A percentile compares a stretch with the other conserved stretches of the same genome.
These are phyloP conservation scores for Muscicapa striata DNA, from an alignment of 2,797 vertebrate genomes.

Conservation along the genomic window DNA sequence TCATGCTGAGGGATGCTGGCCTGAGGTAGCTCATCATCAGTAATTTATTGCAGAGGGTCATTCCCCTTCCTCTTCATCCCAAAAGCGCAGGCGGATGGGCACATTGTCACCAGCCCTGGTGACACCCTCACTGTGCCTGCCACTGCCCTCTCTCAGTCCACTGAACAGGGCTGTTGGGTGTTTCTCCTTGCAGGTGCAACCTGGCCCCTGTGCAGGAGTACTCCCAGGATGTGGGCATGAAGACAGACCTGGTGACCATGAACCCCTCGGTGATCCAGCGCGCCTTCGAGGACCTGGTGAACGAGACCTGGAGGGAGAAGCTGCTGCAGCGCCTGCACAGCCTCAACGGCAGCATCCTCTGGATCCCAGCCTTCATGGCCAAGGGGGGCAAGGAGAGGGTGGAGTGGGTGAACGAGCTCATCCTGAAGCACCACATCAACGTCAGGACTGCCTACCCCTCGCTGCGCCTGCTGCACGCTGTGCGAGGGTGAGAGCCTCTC, in stretches of 20 bases:
- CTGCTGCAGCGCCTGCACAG: conserved; percentile 87
- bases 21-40: background rate
- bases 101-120: background rate
- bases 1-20: background rate
- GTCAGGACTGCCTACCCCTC: conserved; percentile 94
- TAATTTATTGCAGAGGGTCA: background rate
- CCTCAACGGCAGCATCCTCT: conserved; percentile 92
- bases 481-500: conserved; percentile 87
- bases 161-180: background rate
- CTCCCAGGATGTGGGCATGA: conserved; percentile 85
- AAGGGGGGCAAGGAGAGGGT: conserved; percentile 94
- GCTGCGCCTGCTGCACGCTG: conserved; percentile 92
- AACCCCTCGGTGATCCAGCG: conserved; percentile 96
- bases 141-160: background rate
- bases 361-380: conserved; percentile 98
- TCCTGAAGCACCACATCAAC: conserved; percentile 87
- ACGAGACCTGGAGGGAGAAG: conserved; percentile 87
- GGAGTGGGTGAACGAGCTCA: conserved; percentile 92
- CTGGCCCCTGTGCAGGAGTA: conserved; percentile 95
- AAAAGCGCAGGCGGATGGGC: accelerated
- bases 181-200: conserved; percentile 84
- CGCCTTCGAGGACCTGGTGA: conserved; percentile 93
- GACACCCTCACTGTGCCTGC: background rate
- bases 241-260: conserved; percentile 95
- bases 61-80: background rate